Evolutionary conservation across 2,113 vertebrate genomes (phyloP).

Genomic region (Butastur rufipennis): DNA sequence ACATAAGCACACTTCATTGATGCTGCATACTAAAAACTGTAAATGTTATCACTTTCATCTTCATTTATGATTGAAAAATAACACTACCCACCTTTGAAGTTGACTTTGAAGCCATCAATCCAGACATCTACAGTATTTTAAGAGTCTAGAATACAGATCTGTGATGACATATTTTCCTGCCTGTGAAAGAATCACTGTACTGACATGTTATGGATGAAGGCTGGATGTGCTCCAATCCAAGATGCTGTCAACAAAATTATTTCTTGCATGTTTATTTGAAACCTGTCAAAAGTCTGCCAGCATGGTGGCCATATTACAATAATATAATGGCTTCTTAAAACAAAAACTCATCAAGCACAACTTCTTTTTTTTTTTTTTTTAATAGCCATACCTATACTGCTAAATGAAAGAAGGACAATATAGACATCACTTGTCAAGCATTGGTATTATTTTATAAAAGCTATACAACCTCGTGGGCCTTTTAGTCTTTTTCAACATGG

Average conservation of each 20-base stretch:
- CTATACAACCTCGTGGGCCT: neutral
- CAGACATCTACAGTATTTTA: neutral
- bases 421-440: neutral
- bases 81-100: neutral
- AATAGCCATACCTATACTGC: neutral
- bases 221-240: constrained; percentile 9
- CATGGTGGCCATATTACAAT: neutral
- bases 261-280: constrained; percentile 32
- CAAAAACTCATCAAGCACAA: neutral
- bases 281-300: constrained; percentile 15
- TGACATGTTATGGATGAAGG: neutral
- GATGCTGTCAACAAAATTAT: constrained; percentile 52
- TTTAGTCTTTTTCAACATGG: neutral
- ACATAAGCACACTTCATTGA: neutral
- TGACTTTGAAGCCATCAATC: neutral
- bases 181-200: neutral
- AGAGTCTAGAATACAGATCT: neutral
- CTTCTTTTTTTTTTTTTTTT: neutral
- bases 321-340: neutral
- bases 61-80: constrained; percentile 14
- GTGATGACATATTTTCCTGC: constrained; percentile 2
- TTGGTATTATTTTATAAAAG: neutral
- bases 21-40: neutral
- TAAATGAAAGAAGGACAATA: neutral
- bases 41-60: neutral